A percentile compares a stretch with the other conserved stretches of the same genome.
phyloP scores from a whole-genome alignment of 1,140 invertebrate genomes.

The Orussus abietinus region DNA sequence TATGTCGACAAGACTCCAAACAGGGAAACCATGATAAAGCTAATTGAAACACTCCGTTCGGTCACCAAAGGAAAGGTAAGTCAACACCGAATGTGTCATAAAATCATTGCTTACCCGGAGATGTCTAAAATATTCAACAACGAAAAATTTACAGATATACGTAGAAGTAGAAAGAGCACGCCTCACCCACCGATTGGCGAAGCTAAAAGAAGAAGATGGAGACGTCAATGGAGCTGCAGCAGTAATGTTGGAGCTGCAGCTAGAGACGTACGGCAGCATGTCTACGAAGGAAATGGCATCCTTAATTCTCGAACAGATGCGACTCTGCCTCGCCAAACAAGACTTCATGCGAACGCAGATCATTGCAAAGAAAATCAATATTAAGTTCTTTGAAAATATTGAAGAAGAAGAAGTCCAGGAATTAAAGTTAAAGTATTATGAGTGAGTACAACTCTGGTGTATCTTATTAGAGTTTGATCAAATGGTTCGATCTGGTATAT shows the following conservation, averaged over 20 bases:
- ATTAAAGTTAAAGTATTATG: constrained; percentile 91
- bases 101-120: too few relatives aligned
- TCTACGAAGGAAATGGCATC: constrained; percentile 97
- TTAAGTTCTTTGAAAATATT: constrained; percentile 95
- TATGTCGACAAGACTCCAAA: constrained; percentile 93
- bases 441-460: constrained; percentile 41
- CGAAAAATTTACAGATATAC: constrained; percentile 71
- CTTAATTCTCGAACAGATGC: constrained; percentile 97
- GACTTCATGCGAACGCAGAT: constrained; percentile 98
- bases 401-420: constrained; percentile 73
- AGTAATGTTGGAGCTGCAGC: constrained; percentile 94
- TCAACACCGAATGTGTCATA: too few relatives aligned
- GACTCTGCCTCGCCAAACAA: constrained; percentile 90
- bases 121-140: too few relatives aligned
- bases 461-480: constrained; percentile 11
- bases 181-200: constrained; percentile 89
- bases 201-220: constrained; percentile 90
- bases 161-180: constrained; percentile 98
- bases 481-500: background rate
- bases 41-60: constrained; percentile 92
- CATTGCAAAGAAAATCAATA: constrained; percentile 98
- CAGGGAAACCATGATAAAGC: constrained; percentile 85
- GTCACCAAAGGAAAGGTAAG: constrained; percentile 94
- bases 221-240: constrained; percentile 86
- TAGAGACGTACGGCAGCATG: constrained; percentile 99